phyloP scores from a whole-genome alignment of 2,113 vertebrate genomes.

The Nyctereutes procyonoides region DNA sequence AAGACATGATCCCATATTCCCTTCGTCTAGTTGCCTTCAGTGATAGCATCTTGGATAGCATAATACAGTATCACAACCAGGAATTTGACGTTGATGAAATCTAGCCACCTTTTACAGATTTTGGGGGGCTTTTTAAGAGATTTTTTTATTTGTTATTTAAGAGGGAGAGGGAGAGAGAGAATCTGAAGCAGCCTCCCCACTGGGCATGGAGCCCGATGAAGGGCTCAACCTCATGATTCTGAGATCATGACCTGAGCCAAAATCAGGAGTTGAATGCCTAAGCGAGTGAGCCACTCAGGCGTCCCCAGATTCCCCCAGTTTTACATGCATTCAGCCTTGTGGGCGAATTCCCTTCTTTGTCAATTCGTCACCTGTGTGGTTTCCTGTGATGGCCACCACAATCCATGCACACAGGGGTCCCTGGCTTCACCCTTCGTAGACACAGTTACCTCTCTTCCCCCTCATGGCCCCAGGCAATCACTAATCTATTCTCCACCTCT shows the following conservation, averaged over 20 bases:
- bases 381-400: background rate
- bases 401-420: background rate
- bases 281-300: background rate
- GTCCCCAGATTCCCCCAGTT: background rate
- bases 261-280: background rate
- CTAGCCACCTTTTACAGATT: background rate
- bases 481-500: background rate
- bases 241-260: background rate
- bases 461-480: background rate
- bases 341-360: background rate
- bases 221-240: background rate
- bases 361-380: fast-evolving
- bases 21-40: fast-evolving
- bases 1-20: background rate
- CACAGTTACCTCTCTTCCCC: too few relatives aligned
- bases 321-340: fast-evolving
- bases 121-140: background rate
- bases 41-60: background rate
- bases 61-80: background rate
- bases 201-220: too few relatives aligned
- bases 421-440: background rate
- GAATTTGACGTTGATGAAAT: background rate
- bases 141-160: background rate
- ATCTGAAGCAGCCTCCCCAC: background rate
- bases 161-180: background rate